Evolutionary conservation across 1,140 invertebrate genomes (phyloP), one percentile per base, ranked within the genome.

Genomic region (Drosophila parabipectinata): DNA sequence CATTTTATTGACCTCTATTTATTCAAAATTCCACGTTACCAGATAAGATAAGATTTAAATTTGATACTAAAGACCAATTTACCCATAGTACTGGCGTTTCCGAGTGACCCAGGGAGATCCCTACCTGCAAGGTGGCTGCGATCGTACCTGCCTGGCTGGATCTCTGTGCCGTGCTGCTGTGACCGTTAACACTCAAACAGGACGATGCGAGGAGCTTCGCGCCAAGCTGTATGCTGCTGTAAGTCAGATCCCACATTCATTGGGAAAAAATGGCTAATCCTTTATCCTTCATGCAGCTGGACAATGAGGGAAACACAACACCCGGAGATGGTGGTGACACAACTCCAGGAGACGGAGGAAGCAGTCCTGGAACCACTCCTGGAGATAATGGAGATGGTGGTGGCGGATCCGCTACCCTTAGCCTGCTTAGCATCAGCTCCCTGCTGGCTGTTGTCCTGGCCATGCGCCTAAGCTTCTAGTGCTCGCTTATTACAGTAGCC

Each of bases 101-200:
- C 91, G 84, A 44, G 92, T 93, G 4, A 95, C 95, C 93, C 77
- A 94, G n/a, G 94, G 94, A 2, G 93, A 93, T 60, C 90, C 92
- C 15, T 93, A 93, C 2, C 71, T 95, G 10, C 91, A 91, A 58
- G 62, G 73, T 1, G 83, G 85, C 5, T 96, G 95, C 63, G 91
- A 94, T 79, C 78, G 91, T 15, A 72, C 91, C 12, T 96, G 95
- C 64, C 92, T 95, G 67, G 92, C 93, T 37, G 90, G 93, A 26
- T 92, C 93, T 32, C 60, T 95, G 2, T 95, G 94, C 69, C 92
- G 91, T 52, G 93, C 94, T 39, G 93, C 94, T 5, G 93, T 93
- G 0, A 94, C 93, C 15, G 92, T 93, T 15, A 90, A 93, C 15
- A 93, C 93, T 64, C 92, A 95, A 53, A 79, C 91, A 5, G 82